A percentile compares a stretch with the other conserved stretches of the same genome.
Evolutionary conservation across 30 jellyfish, hydroid and myxozoan genomes (phyloP).

Genomic region (Aurelia aurita complex sp. Pacific): DNA sequence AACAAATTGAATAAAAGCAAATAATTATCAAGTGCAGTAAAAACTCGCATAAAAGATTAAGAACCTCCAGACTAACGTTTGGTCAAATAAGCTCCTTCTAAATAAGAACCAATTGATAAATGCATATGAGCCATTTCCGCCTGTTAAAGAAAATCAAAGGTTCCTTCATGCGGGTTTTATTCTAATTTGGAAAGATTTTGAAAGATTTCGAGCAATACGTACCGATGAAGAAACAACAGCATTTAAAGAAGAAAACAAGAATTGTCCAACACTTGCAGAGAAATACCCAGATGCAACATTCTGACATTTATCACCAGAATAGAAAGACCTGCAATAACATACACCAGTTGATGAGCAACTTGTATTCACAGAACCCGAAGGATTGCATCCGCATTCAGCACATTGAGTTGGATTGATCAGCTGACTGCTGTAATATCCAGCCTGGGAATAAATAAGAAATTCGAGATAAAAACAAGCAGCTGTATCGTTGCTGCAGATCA

Average conservation of each 20-base stretch:
- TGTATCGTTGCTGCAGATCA: too few species aligned
- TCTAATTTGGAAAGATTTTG: neutral
- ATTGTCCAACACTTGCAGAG: conserved; percentile 84
- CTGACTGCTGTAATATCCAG: conserved; percentile 61
- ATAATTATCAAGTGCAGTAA: too few species aligned
- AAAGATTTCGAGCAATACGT: conserved; percentile 10
- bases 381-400: conserved; percentile 73
- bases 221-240: conserved; percentile 82
- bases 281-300: conserved; percentile 53
- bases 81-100: too few species aligned
- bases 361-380: conserved; percentile 80
- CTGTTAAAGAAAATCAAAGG: too few species aligned
- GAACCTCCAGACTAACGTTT: too few species aligned
- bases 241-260: conserved; percentile 47
- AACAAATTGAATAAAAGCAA: too few species aligned
- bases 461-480: too few species aligned
- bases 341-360: conserved; percentile 84
- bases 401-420: conserved; percentile 68
- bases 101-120: neutral
- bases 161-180: neutral
- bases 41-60: too few species aligned
- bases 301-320: conserved; percentile 65
- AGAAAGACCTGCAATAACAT: conserved; percentile 65
- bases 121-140: neutral
- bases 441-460: neutral